Base-by-base conservation (phyloP, 2,888 invertebrate genomes). In the Pantelozetes paolii region DNA sequence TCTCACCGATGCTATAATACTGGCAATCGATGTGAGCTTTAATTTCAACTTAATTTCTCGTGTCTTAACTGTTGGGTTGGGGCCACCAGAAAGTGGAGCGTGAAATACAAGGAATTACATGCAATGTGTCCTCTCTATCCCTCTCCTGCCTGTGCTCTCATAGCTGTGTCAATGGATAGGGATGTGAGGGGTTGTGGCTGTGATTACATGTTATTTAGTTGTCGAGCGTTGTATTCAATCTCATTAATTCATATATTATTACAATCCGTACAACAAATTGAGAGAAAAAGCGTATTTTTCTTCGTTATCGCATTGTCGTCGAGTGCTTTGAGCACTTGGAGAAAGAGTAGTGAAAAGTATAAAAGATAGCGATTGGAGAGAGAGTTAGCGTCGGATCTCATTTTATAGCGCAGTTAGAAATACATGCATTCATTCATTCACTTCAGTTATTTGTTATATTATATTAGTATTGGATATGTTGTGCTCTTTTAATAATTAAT, bases 191-290 rank as follows among this genome's bases (percentile, higher is more conserved):
- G 36, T 45, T 42, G 69, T 69, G 69, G 45, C 69, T 69, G 45
- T 69, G 69, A 69, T 69, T 69, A 69, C 69, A 69, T 69, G 69
- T 69, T 67, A 67, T 67, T 69, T 69, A 45, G 20, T 45, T 69
- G 69, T 69, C 69, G 69, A 69, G 69, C 13, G 42, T n/a, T 69
- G 69, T 69, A 69, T 42, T 45, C 45, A 20, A 20, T 67, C 69
- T 69, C 69, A 69, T 69, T 69, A 69, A 69, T 69, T 69, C 69
- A 69, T 69, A 69, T 69, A 69, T 69, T 69, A 69, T 69, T 45
- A 69, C 69, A n/a, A 23, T 69, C 28, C 20, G 28, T 69, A 69
- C 69, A 69, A 69, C 40, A 69, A 69, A 69, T 69, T 69, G 69
- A 69, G 69, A 69, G 69, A 26, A 45, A 54, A 45, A 69, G 42